A percentile compares a stretch with the other conserved stretches of the same genome.
These are phyloP conservation scores for Trogon melanurus DNA, from an alignment of 2,113 vertebrate species.

Conservation along the genomic window DNA sequence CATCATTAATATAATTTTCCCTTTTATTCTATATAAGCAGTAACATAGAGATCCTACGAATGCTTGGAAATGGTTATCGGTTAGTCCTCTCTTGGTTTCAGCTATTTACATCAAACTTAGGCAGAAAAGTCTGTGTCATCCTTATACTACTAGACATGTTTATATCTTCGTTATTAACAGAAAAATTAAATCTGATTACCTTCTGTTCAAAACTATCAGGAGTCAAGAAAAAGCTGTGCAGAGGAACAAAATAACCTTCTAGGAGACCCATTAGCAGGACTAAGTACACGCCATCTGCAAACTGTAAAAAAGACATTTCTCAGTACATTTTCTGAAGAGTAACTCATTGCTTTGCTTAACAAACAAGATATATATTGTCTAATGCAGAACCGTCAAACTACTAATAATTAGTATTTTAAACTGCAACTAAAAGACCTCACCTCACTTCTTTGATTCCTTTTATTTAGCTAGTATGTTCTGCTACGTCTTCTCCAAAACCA, in stretches of 20 bases:
- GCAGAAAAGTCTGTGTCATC: neutral
- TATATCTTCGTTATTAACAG: neutral
- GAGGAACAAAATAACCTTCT: conserved; percentile 95
- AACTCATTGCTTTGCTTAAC: neutral
- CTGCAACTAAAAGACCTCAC: neutral
- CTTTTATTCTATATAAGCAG: neutral
- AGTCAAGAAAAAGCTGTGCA: conserved; percentile 97
- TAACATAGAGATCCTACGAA: neutral
- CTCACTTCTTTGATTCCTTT: neutral
- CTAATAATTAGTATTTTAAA: neutral
- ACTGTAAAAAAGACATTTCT: conserved; percentile 73
- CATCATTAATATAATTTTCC: neutral
- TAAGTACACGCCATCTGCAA: conserved; percentile 98
- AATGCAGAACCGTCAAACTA: neutral
- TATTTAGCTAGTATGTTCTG: neutral
- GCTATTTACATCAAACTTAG: neutral
- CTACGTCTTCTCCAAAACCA: neutral
- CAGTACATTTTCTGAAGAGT: neutral
- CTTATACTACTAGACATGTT: neutral
- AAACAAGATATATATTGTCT: neutral
- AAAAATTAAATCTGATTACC: conserved; percentile 74
- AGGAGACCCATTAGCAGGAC: conserved; percentile 96
- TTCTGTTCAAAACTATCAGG: conserved; percentile 98
- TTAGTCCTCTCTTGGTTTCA: neutral
- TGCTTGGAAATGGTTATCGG: neutral